These are phyloP conservation scores for Columbina picui DNA, from an alignment of 2,113 vertebrate genomes.

Conservation along the genomic window DNA sequence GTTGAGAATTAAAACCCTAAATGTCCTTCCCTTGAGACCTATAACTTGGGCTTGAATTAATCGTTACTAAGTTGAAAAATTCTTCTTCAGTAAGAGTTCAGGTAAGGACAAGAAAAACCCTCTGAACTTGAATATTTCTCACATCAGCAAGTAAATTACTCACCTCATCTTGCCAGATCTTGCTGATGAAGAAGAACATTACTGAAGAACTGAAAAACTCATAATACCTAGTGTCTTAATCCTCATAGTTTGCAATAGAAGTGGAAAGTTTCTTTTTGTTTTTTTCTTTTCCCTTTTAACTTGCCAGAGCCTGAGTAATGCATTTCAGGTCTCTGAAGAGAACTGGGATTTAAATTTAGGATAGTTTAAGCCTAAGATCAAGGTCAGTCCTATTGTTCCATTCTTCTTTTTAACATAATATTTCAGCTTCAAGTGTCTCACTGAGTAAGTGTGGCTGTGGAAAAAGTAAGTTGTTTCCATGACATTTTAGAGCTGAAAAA, in stretches of 20 bases:
- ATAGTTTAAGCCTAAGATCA: background rate
- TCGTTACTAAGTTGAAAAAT: background rate
- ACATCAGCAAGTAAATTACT: constrained; percentile 56
- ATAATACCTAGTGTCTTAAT: constrained; percentile 28
- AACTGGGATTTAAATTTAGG: constrained; percentile 1
- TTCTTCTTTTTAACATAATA: constrained; percentile 1
- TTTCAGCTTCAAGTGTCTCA: background rate
- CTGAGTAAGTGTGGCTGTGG: background rate
- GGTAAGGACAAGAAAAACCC: constrained; percentile 47
- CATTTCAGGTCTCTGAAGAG: background rate
- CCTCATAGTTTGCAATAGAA: background rate
- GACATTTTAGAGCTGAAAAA: constrained; percentile 2
- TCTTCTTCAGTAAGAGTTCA: constrained; percentile 18
- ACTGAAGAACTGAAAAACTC: background rate
- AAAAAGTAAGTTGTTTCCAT: background rate
- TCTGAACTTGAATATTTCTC: constrained; percentile 2
- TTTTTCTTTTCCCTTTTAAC: background rate
- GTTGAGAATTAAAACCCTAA: constrained; percentile 34
- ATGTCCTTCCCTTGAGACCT: background rate
- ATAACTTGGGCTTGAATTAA: background rate
- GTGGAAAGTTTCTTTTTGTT: background rate
- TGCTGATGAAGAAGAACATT: background rate
- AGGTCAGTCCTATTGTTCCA: background rate
- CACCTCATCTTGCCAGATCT: constrained; percentile 46
- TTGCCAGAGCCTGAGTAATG: background rate